phyloP scores from a whole-genome alignment of 1,140 invertebrate species.

The Drosophila chauvacae region DNA sequence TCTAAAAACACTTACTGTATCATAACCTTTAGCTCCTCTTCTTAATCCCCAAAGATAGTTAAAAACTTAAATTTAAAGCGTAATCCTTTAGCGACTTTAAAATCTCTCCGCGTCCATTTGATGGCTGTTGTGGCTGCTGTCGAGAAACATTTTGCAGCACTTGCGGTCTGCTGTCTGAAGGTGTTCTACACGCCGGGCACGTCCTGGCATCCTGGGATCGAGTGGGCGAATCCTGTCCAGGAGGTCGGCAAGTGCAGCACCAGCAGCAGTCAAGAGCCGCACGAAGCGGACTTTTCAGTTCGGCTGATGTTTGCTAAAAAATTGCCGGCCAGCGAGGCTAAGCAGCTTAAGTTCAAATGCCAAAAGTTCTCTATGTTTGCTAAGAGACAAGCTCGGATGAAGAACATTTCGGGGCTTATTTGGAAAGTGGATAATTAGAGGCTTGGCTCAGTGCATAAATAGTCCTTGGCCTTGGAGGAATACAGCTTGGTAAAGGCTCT shows the following conservation, averaged over 20 bases:
- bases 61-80: constrained; percentile 1
- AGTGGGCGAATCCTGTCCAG: constrained; percentile 9
- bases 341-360: constrained; percentile 39
- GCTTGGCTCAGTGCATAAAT: constrained; percentile 28
- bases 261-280: constrained; percentile 13
- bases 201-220: constrained; percentile 16
- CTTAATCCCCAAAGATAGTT: not conserved
- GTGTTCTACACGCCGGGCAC: constrained; percentile 41
- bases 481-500: not conserved
- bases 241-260: constrained; percentile 14
- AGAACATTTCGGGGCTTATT: constrained; percentile 11
- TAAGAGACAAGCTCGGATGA: constrained; percentile 1
- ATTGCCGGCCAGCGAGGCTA: constrained; percentile 18
- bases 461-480: not conserved
- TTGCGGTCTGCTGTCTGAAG: constrained; percentile 37
- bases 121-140: constrained; percentile 22
- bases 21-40: not conserved
- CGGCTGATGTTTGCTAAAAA: constrained; percentile 33
- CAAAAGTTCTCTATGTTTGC: constrained; percentile 17
- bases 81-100: constrained; percentile 5
- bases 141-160: constrained; percentile 36
- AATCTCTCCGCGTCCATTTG: not conserved
- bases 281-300: constrained; percentile 15
- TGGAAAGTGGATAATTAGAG: constrained; percentile 37
- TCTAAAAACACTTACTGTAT: not conserved